Conservation (phyloP, 2,797 vertebrate species). For the Glyptemys insculpta region DNA sequence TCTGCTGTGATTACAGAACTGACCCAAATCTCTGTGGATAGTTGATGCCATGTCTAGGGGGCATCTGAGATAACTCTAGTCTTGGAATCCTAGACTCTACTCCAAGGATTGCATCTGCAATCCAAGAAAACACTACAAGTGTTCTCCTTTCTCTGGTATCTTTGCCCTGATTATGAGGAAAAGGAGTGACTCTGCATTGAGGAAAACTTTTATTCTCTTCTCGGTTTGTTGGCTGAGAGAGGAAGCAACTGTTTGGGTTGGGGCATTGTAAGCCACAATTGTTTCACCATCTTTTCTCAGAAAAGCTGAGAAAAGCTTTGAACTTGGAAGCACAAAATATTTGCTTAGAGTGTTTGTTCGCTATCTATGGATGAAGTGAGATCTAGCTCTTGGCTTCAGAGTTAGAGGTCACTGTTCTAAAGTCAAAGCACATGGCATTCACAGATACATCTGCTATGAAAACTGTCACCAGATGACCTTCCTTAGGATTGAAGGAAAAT, state of each 20-base stretch:
- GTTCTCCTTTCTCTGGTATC: neutral
- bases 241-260: neutral
- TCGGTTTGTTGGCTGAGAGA: neutral
- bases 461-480: neutral
- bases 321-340: neutral
- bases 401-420: neutral
- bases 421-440: neutral
- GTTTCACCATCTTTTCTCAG: neutral
- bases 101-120: neutral
- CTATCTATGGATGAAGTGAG: neutral
- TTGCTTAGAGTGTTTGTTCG: neutral
- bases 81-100: neutral
- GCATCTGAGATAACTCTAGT: neutral
- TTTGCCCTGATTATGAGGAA: neutral
- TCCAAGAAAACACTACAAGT: neutral
- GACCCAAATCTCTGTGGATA: neutral
- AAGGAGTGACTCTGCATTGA: neutral
- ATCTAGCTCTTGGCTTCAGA: neutral
- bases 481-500: neutral
- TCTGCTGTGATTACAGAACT: neutral
- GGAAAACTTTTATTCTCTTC: neutral
- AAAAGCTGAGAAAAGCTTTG: neutral
- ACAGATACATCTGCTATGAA: neutral
- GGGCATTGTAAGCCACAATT: neutral
- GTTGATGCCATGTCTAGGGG: neutral